Evolutionary conservation across 1,140 invertebrate genomes (phyloP).

Genomic region (Condylostylus longicornis): DNA sequence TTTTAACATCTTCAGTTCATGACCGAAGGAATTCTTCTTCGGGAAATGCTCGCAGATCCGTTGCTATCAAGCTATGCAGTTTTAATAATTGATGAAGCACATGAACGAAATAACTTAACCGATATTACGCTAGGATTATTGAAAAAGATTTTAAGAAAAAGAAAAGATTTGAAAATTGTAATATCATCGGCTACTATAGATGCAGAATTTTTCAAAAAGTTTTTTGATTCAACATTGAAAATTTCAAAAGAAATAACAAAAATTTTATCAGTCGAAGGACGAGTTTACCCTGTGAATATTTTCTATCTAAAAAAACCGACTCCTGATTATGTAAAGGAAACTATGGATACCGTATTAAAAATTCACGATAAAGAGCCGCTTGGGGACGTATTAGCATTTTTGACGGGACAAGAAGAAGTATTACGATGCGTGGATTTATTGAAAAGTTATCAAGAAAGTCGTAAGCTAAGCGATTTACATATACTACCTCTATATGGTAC

Average conservation of each 20-base stretch:
- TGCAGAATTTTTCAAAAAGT: slow-evolving; percentile 70
- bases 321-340: slow-evolving; percentile 76
- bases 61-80: slow-evolving; percentile 76
- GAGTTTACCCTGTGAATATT: slow-evolving; percentile 75
- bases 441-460: slow-evolving; percentile 43
- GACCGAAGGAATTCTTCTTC: slow-evolving; percentile 87
- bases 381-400: slow-evolving; percentile 85
- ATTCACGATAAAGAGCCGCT: slow-evolving; percentile 68
- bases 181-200: slow-evolving; percentile 93
- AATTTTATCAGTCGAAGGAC: slow-evolving; percentile 77
- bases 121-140: slow-evolving; percentile 89
- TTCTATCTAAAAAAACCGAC: slow-evolving; percentile 75
- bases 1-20: slow-evolving; percentile 54
- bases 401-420: slow-evolving; percentile 90
- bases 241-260: slow-evolving; percentile 47
- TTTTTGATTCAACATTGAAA: slow-evolving; percentile 66
- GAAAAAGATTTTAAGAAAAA: slow-evolving; percentile 82
- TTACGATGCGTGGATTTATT: slow-evolving; percentile 54
- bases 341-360: slow-evolving; percentile 76
- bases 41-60: slow-evolving; percentile 92
- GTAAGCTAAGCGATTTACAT: slow-evolving; percentile 45
- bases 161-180: slow-evolving; percentile 68
- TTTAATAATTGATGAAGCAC: slow-evolving; percentile 91
- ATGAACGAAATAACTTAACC: slow-evolving; percentile 83
- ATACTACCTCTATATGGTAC: slow-evolving; percentile 89